phyloP scores from a whole-genome alignment of 2,113 vertebrate species.

The Vimba vimba region DNA sequence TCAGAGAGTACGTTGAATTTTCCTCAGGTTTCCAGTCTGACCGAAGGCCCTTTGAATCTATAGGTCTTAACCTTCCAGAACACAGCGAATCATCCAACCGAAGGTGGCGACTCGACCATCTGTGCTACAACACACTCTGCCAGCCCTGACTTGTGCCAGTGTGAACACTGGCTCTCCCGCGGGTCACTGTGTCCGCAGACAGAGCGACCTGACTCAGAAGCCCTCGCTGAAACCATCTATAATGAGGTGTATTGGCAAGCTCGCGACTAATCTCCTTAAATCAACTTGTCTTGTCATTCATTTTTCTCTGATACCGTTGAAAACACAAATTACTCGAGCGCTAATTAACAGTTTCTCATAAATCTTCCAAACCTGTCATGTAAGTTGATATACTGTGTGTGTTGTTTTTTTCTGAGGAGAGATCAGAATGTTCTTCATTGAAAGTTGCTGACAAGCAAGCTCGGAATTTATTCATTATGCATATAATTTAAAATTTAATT shows the following conservation, averaged over 20 bases:
- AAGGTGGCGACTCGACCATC: constrained; percentile 58
- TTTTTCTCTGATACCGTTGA: neutral
- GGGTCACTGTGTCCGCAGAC: constrained; percentile 32
- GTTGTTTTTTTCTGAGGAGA: neutral
- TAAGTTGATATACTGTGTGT: neutral
- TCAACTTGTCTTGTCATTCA: neutral
- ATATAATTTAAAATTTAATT: neutral
- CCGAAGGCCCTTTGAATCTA: constrained; percentile 27
- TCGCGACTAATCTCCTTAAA: neutral
- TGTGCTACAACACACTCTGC: constrained; percentile 60
- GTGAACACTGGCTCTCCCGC: constrained; percentile 9
- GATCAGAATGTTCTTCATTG: neutral
- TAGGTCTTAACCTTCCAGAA: constrained; percentile 21
- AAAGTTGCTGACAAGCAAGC: constrained; percentile 28
- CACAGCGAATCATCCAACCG: constrained; percentile 24
- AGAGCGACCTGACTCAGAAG: neutral
- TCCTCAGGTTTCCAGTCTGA: neutral
- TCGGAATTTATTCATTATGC: constrained; percentile 35
- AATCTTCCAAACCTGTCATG: neutral
- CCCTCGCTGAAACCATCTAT: constrained; percentile 14
- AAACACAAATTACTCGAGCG: neutral
- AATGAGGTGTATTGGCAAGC: constrained; percentile 22
- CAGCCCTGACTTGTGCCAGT: constrained; percentile 47
- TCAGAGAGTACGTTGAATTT: no score
- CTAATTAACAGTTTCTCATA: constrained; percentile 8